These are phyloP conservation scores for Augiades crinisus DNA, from an alignment of 2,888 invertebrate genomes.

Conservation along the genomic window DNA sequence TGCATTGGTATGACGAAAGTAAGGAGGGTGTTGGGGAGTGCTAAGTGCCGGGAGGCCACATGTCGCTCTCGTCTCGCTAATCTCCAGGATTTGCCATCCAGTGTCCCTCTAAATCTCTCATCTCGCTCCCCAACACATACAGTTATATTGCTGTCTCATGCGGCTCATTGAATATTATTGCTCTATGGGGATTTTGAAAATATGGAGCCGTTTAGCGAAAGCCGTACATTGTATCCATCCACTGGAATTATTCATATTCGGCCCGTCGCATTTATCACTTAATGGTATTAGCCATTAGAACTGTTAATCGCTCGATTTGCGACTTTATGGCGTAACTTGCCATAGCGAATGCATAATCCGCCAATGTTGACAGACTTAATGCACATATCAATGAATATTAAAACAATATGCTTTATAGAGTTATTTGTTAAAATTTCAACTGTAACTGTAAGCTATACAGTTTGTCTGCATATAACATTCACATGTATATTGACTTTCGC, in stretches of 20 bases:
- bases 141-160: slow-evolving; percentile 63
- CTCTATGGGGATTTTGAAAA: slow-evolving; percentile 81
- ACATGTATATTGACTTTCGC: no score
- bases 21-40: slow-evolving; percentile 49
- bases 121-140: slow-evolving; percentile 50
- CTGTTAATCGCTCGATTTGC: slow-evolving; percentile 76
- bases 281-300: slow-evolving; percentile 79
- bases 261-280: slow-evolving; percentile 79
- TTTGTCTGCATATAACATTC: no score
- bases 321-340: slow-evolving; percentile 52
- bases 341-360: slow-evolving; percentile 23
- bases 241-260: slow-evolving; percentile 78
- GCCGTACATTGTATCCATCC: slow-evolving; percentile 79
- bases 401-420: not conserved
- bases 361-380: slow-evolving; percentile 26
- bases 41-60: slow-evolving; percentile 78
- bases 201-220: slow-evolving; percentile 80
- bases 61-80: slow-evolving; percentile 79
- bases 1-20: slow-evolving; percentile 32
- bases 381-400: slow-evolving; percentile 25
- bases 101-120: slow-evolving; percentile 59
- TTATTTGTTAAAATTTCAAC: not conserved
- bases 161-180: slow-evolving; percentile 80
- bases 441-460: no score
- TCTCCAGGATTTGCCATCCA: slow-evolving; percentile 78